These are phyloP conservation scores for Ephestia elutella DNA, from an alignment of 1,140 invertebrate species.

Conservation along the genomic window DNA sequence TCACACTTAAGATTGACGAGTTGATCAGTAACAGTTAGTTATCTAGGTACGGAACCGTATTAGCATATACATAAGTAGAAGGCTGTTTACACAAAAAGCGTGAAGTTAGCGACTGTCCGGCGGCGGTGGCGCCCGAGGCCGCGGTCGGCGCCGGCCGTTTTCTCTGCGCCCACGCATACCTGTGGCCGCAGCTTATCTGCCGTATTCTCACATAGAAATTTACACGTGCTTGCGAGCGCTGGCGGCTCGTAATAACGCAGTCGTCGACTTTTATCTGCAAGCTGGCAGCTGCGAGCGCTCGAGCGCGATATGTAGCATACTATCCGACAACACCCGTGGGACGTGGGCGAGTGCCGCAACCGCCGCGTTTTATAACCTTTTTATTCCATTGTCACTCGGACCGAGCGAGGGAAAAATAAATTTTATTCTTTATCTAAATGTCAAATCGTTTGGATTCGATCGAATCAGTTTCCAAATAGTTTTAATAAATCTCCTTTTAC, in stretches of 20 bases:
- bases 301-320: constrained; percentile 38
- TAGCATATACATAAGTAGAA: constrained; percentile 11
- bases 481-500: constrained; percentile 75
- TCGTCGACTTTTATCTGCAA: constrained; percentile 62
- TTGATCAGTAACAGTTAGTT: not conserved
- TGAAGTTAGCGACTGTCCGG: constrained; percentile 22
- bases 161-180: constrained; percentile 46
- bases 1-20: not conserved
- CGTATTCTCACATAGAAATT: constrained; percentile 66
- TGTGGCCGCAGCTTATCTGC: constrained; percentile 41
- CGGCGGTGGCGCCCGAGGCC: constrained; percentile 24
- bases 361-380: constrained; percentile 70
- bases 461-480: constrained; percentile 74
- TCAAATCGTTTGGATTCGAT: constrained; percentile 72
- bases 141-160: constrained; percentile 38
- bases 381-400: constrained; percentile 70
- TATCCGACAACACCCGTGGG: constrained; percentile 51
- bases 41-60: constrained; percentile 7
- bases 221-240: constrained; percentile 66
- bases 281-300: constrained; percentile 36
- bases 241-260: constrained; percentile 57
- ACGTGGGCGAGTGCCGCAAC: constrained; percentile 58
- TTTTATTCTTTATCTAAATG: constrained; percentile 73
- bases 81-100: constrained; percentile 26
- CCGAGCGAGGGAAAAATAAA: constrained; percentile 66